Evolutionary conservation across 2,888 invertebrate species (phyloP), one percentile per base, ranked within the genome.

Genomic region (Embidobia sp.): DNA sequence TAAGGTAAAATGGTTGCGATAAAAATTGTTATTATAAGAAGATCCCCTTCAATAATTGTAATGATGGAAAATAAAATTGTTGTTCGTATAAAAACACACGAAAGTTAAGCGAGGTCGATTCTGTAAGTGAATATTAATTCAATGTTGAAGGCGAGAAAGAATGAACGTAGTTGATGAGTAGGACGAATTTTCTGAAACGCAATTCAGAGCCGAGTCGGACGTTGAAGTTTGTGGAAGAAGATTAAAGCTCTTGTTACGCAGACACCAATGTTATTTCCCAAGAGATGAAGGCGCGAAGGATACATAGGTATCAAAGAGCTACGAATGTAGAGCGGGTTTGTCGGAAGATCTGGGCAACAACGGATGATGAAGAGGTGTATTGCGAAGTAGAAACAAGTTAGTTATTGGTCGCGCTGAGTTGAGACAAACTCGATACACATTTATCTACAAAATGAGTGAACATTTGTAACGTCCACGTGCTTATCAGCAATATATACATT

Each of bases 351-450:
- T 57, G 53, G 51, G 51, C 75, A 53, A 55, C 53, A 55, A 64
- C 64, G 73, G 73, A 70, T 74, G 79, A 70, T 79, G 66, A 69
- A 73, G 76, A 77, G 77, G 61, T 78, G 81, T 80, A 82, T 82
- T 78, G 75, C 79, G 63, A 77, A 74, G 73, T 78, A 73, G 76
- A 79, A 77, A 80, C 83, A 80, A 83, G 79, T 81, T 82, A 80
- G 82, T 84, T 81, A 83, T 82, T 77, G 79, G 66, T 77, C 70
- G 75, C 61, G 55, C 73, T 37, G 51, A 61, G 76, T 73, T 33
- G 57, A 46, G 42, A 61, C 64, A 74, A 76, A 49, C 66, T 67
- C 63, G 61, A 66, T 70, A 69, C 78, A 73, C 61, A 70, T 73
- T 73, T 55, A 66, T 67, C 48, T 67, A 57, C 51, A 46, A 66